Percentiles rank a stretch among this genome's conserved stretches.
phyloP scores from a whole-genome alignment of 2,888 invertebrate species.

The Panopea generosa region DNA sequence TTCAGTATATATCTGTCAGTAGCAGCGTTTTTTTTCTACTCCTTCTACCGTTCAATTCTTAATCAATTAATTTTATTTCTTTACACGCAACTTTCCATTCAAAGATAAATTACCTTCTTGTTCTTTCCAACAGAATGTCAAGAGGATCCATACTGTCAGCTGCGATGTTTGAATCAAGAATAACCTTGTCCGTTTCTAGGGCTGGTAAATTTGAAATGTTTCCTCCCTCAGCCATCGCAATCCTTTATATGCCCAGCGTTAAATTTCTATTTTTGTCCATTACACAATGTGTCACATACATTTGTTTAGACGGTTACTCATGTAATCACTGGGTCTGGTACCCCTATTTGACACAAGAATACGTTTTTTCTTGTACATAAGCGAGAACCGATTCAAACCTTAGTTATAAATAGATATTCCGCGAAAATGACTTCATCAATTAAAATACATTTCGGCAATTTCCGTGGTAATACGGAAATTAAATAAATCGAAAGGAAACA shows the following conservation, averaged over 20 bases:
- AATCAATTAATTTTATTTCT: too few species aligned
- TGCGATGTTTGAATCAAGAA: not conserved
- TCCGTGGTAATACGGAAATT: too few species aligned
- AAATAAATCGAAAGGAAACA: too few species aligned
- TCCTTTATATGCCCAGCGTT: slow-evolving; percentile 26
- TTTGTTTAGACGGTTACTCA: slow-evolving; percentile 13
- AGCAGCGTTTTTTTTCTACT: too few species aligned
- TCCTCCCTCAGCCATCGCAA: slow-evolving; percentile 63
- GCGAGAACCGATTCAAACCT: not conserved
- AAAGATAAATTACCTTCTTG: slow-evolving; percentile 41
- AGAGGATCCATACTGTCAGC: slow-evolving; percentile 45
- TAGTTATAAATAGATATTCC: slow-evolving; percentile 49
- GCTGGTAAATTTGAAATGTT: slow-evolving; percentile 3
- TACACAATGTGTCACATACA: slow-evolving; percentile 28
- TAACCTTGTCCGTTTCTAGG: slow-evolving; percentile 6
- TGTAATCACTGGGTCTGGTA: not conserved
- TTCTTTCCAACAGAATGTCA: slow-evolving; percentile 56
- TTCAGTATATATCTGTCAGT: too few species aligned
- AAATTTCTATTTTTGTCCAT: slow-evolving; percentile 45
- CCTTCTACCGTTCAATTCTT: too few species aligned
- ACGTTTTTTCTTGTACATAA: too few species aligned
- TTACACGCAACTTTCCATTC: too few species aligned
- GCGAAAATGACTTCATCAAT: slow-evolving; percentile 42
- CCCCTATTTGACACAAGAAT: not conserved
- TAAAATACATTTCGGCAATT: too few species aligned